phyloP scores from a whole-genome alignment of 1,140 invertebrate species.

The Platyura marginata region DNA sequence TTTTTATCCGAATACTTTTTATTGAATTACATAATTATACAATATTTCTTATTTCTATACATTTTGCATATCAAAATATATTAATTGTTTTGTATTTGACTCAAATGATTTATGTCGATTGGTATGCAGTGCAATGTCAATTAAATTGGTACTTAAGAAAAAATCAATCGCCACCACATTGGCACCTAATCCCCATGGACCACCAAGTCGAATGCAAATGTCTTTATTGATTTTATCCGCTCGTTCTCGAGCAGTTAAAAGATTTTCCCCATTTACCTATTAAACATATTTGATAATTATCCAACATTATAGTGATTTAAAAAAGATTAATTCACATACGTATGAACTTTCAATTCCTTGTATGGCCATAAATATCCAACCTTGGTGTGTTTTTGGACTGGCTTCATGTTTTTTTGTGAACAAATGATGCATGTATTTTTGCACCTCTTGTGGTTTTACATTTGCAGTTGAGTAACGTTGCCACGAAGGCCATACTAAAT shows the following conservation, averaged over 20 bases:
- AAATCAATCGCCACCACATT: conserved; percentile 39
- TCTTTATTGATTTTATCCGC: conserved; percentile 15
- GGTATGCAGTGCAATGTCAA: conserved; percentile 29
- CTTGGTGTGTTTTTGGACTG: conserved; percentile 12
- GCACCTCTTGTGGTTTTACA: conserved; percentile 14
- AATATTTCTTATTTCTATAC: no score
- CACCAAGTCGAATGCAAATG: conserved; percentile 13
- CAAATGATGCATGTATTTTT: conserved; percentile 18
- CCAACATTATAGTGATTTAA: not conserved
- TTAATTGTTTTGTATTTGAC: not conserved
- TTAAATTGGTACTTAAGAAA: conserved; percentile 36
- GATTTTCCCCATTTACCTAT: conserved; percentile 7
- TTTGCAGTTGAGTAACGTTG: conserved; percentile 16
- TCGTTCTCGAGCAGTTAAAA: conserved; percentile 15
- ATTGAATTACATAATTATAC: no score
- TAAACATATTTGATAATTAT: not conserved
- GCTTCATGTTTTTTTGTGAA: conserved; percentile 15
- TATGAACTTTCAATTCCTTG: not conserved
- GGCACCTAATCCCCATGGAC: conserved; percentile 28
- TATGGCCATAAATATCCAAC: conserved; percentile 14
- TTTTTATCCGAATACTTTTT: no score
- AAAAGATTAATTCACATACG: not conserved
- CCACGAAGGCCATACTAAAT: conserved; percentile 15
- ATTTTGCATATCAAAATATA: not conserved
- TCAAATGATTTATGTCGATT: conserved; percentile 17